Conservation (phyloP, 2,888 invertebrate species). For the Penaeus monodon region DNA sequence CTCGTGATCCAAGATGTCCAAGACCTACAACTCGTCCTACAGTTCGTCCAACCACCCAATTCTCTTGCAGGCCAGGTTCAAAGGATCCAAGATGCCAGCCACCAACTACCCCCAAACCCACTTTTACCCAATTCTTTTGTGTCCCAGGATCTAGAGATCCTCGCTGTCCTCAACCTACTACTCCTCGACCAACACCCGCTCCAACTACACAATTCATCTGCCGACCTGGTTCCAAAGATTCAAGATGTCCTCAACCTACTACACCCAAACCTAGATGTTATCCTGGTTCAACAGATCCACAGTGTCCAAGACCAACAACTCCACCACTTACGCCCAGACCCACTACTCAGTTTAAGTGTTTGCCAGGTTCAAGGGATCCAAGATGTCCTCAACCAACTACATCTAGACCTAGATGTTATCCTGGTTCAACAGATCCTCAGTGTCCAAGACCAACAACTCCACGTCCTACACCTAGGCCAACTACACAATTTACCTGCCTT, state of each 20-base stretch:
- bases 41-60: constrained; percentile 5
- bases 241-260: constrained; percentile 68
- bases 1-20: constrained; percentile 67
- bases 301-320: constrained; percentile 5
- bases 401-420: constrained; percentile 18
- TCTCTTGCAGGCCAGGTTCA: constrained; percentile 23
- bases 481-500: neutral
- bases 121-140: constrained; percentile 19
- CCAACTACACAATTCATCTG: constrained; percentile 70
- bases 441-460: constrained; percentile 12
- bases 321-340: constrained; percentile 2
- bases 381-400: constrained; percentile 17
- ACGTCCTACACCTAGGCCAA: constrained; percentile 3
- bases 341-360: constrained; percentile 13
- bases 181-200: constrained; percentile 66
- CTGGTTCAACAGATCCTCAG: constrained; percentile 54
- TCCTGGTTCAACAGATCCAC: constrained; percentile 39
- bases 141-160: constrained; percentile 40
- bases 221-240: constrained; percentile 67
- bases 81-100: constrained; percentile 15
- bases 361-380: constrained; percentile 50
- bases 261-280: constrained; percentile 66
- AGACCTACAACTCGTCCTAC: constrained; percentile 38
- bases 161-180: constrained; percentile 68
- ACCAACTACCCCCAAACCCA: constrained; percentile 1